Conservation (phyloP, 2,797 vertebrate genomes). For the Acipenser oxyrinchus region DNA sequence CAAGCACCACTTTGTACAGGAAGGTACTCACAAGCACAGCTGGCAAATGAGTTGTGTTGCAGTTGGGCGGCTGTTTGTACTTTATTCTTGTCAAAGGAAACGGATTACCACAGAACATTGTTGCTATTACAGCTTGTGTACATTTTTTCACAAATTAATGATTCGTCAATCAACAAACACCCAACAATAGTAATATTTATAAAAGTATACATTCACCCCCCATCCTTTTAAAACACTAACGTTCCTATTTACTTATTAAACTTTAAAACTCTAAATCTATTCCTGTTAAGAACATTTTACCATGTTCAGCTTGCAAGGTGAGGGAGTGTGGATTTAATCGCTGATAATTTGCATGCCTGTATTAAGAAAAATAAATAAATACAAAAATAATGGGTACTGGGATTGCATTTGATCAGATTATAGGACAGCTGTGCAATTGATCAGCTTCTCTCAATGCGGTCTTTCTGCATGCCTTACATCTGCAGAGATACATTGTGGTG, state of each 20-base stretch:
- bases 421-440: too few relatives aligned
- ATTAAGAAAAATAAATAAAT: neutral
- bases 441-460: too few relatives aligned
- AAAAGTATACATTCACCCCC: slow-evolving; percentile 35
- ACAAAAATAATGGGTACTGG: too few relatives aligned
- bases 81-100: slow-evolving; percentile 45
- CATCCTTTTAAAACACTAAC: slow-evolving; percentile 50
- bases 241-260: slow-evolving; percentile 46
- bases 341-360: neutral
- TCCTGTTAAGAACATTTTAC: slow-evolving; percentile 12
- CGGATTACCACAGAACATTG: slow-evolving; percentile 26
- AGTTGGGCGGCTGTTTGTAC: slow-evolving; percentile 54
- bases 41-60: slow-evolving; percentile 59
- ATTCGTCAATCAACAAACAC: slow-evolving; percentile 52
- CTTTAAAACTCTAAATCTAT: slow-evolving; percentile 16
- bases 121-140: slow-evolving; percentile 42
- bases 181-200: slow-evolving; percentile 28
- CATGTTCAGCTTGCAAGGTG: slow-evolving; percentile 14
- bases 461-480: too few relatives aligned
- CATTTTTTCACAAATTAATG: slow-evolving; percentile 51
- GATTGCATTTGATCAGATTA: too few relatives aligned
- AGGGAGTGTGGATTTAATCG: neutral
- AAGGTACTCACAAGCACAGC: slow-evolving; percentile 47
- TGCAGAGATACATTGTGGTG: too few relatives aligned
- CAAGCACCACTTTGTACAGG: too few relatives aligned